Evolutionary conservation across 35 echinoderm and acorn worm genomes (phyloP).

Genomic region (Heliocidaris erythrogramma): DNA sequence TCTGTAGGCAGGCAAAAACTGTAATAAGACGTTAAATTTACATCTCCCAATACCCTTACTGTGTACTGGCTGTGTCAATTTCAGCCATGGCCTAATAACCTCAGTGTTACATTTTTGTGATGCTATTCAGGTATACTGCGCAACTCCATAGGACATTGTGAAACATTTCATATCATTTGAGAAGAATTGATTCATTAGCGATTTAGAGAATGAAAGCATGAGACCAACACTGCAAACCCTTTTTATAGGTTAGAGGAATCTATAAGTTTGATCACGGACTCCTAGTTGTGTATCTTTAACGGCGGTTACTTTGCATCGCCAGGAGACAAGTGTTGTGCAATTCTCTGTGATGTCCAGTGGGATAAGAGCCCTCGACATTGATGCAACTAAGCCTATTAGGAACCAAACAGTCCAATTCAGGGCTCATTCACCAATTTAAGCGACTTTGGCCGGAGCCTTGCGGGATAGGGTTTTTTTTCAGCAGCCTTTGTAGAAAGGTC

Average conservation of each 20-base stretch:
- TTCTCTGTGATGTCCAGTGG: neutral
- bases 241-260: neutral
- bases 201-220: neutral
- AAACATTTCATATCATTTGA: neutral
- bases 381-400: neutral
- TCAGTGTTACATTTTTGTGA: neutral
- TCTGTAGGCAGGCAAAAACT: neutral
- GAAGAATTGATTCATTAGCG: neutral
- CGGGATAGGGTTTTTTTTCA: neutral
- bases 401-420: neutral
- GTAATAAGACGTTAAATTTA: neutral
- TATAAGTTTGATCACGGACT: neutral
- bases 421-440: neutral
- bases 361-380: neutral
- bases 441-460: neutral
- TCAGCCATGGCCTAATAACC: neutral
- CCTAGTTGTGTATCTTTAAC: too few species aligned
- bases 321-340: neutral
- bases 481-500: slow-evolving; percentile 1
- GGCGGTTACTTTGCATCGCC: neutral
- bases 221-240: neutral
- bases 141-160: neutral
- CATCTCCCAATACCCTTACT: neutral
- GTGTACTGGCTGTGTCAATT: neutral
- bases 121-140: neutral